Evolutionary conservation across 2,888 invertebrate genomes (phyloP).

Genomic region (Deilephila porcellus): DNA sequence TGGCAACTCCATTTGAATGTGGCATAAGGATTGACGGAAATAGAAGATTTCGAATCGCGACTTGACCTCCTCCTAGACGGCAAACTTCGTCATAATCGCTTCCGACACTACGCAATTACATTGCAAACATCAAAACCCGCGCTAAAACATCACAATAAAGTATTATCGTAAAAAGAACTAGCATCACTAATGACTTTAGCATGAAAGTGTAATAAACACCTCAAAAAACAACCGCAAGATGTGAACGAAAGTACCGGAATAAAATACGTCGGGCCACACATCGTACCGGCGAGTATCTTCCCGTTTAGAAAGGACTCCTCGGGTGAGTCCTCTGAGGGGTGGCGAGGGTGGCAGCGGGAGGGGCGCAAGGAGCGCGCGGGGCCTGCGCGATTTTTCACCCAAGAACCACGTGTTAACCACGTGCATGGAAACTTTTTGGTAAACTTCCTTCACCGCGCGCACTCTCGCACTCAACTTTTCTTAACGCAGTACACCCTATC

Average conservation of each 20-base stretch:
- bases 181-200: slow-evolving; percentile 33
- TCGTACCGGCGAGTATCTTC: slow-evolving; percentile 50
- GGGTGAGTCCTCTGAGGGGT: slow-evolving; percentile 41
- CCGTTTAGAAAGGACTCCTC: slow-evolving; percentile 63
- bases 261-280: slow-evolving; percentile 29
- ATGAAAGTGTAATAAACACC: slow-evolving; percentile 18
- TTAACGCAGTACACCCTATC: not conserved
- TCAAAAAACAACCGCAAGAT: slow-evolving; percentile 36
- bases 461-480: not conserved
- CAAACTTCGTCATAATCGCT: not conserved
- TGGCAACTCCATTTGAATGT: too few species aligned
- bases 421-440: slow-evolving; percentile 74
- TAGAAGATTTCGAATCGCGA: too few species aligned
- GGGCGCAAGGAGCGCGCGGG: slow-evolving; percentile 64
- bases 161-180: slow-evolving; percentile 26
- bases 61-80: not conserved
- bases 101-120: not conserved
- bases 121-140: not conserved
- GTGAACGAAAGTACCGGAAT: slow-evolving; percentile 33
- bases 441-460: slow-evolving; percentile 18
- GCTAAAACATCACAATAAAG: not conserved
- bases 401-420: slow-evolving; percentile 80
- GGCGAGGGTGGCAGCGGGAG: slow-evolving; percentile 46
- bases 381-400: slow-evolving; percentile 79
- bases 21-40: not conserved